A percentile compares a stretch with the other conserved stretches of the same genome.
phyloP scores from a whole-genome alignment of 2,797 vertebrate species.

The Ceryle rudis region DNA sequence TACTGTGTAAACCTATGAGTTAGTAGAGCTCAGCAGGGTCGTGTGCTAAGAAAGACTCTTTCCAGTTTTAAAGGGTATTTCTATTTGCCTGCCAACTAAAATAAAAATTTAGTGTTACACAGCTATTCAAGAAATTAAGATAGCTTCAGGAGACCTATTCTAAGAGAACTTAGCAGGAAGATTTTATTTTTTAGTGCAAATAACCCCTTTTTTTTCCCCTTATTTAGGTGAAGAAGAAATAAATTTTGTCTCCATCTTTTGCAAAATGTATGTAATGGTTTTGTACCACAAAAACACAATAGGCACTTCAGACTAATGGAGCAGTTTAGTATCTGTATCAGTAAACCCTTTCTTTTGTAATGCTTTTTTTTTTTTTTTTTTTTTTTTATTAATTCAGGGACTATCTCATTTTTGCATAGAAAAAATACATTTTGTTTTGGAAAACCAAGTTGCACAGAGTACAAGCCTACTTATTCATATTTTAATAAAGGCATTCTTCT shows the following conservation, averaged over 20 bases:
- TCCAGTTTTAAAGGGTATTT: neutral
- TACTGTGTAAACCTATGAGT: neutral
- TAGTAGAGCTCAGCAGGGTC: neutral
- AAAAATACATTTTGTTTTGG: neutral
- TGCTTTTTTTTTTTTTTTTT: neutral
- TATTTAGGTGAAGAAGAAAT: neutral
- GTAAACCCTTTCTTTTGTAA: neutral
- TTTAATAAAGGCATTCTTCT: constrained; percentile 45
- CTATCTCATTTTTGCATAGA: neutral
- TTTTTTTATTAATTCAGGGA: neutral
- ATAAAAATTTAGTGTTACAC: neutral
- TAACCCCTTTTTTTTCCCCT: fast-evolving
- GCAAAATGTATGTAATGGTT: neutral
- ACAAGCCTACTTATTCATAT: neutral
- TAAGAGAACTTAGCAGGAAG: neutral
- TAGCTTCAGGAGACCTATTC: neutral
- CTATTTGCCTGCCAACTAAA: neutral
- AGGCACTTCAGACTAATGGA: neutral
- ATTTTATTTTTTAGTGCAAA: neutral
- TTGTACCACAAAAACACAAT: neutral
- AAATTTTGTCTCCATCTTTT: neutral
- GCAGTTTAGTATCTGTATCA: neutral
- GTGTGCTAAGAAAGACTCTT: neutral
- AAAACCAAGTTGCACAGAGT: neutral
- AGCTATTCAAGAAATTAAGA: neutral